A percentile compares a stretch with the other conserved stretches of the same genome.
phyloP scores from a whole-genome alignment of 2,113 vertebrate species.

The Pterocles orientalis region DNA sequence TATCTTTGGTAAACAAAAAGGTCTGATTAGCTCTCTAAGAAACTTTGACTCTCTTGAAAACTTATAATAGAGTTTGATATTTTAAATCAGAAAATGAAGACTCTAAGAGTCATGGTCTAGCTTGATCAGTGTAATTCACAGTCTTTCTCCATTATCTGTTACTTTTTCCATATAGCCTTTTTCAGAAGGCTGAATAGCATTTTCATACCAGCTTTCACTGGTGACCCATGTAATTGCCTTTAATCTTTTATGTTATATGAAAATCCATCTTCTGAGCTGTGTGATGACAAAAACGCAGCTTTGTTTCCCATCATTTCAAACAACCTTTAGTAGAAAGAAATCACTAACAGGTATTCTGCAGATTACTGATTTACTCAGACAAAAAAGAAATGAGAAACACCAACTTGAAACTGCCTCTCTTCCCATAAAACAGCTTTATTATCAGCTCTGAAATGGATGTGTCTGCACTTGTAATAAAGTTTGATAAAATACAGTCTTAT shows the following conservation, averaged over 20 bases:
- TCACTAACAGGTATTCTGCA: not conserved
- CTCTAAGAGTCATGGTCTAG: not conserved
- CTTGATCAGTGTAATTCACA: not conserved
- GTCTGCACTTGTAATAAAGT: not conserved
- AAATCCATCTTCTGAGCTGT: slow-evolving; percentile 29
- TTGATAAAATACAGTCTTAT: slow-evolving; percentile 18
- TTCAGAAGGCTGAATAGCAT: not conserved
- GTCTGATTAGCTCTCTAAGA: not conserved
- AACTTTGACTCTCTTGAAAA: not conserved
- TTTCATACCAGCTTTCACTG: slow-evolving; percentile 25
- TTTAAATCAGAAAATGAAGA: not conserved
- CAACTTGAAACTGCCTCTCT: slow-evolving; percentile 5
- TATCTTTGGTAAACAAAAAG: not conserved
- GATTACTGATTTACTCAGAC: not conserved
- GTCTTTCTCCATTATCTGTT: not conserved
- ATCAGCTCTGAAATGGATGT: slow-evolving; percentile 20
- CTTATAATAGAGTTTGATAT: not conserved
- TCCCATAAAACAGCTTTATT: slow-evolving; percentile 30
- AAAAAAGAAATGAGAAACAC: not conserved
- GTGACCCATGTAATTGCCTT: slow-evolving; percentile 34
- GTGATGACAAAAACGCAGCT: not conserved
- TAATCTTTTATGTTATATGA: not conserved
- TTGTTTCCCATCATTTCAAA: slow-evolving; percentile 6
- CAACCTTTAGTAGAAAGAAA: not conserved
- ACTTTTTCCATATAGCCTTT: not conserved